These are phyloP conservation scores for Oryctes rhinoceros DNA, from an alignment of 1,140 invertebrate genomes.

Conservation along the genomic window DNA sequence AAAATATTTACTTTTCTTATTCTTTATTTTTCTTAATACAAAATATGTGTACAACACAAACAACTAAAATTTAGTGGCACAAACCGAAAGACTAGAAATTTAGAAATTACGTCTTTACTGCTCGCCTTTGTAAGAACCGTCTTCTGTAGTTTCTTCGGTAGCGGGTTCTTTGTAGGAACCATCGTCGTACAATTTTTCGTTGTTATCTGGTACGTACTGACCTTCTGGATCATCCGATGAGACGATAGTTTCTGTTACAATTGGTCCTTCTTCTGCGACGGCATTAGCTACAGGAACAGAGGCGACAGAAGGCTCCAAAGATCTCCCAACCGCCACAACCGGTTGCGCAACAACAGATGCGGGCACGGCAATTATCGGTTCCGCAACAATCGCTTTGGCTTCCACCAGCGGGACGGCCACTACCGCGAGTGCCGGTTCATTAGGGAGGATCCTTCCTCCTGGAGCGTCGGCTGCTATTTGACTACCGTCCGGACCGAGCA, in stretches of 20 bases:
- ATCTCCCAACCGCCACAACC: not conserved
- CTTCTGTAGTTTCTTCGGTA: conserved; percentile 23
- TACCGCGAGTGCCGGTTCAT: not conserved
- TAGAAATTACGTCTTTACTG: not conserved
- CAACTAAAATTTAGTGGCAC: conserved; percentile 11
- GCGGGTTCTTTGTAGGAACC: conserved; percentile 53
- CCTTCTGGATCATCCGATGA: conserved; percentile 54
- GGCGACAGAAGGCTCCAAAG: not conserved
- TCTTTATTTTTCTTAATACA: not conserved
- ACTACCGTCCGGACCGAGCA: conserved; percentile 48
- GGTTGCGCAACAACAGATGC: not conserved
- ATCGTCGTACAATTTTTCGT: conserved; percentile 56
- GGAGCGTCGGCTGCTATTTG: conserved; percentile 45
- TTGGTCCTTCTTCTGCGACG: not conserved
- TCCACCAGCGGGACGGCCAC: not conserved
- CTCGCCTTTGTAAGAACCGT: conserved; percentile 51
- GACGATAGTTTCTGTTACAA: conserved; percentile 42
- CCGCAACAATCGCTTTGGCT: not conserved
- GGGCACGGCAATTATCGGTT: not conserved
- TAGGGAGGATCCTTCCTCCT: conserved; percentile 45
- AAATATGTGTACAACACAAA: conserved; percentile 13
- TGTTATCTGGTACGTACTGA: conserved; percentile 53
- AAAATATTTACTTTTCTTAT: not conserved
- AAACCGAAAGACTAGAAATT: conserved; percentile 24
- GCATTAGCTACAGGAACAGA: not conserved